Base-by-base conservation (phyloP, 2,888 invertebrate genomes). In the Actias luna region DNA sequence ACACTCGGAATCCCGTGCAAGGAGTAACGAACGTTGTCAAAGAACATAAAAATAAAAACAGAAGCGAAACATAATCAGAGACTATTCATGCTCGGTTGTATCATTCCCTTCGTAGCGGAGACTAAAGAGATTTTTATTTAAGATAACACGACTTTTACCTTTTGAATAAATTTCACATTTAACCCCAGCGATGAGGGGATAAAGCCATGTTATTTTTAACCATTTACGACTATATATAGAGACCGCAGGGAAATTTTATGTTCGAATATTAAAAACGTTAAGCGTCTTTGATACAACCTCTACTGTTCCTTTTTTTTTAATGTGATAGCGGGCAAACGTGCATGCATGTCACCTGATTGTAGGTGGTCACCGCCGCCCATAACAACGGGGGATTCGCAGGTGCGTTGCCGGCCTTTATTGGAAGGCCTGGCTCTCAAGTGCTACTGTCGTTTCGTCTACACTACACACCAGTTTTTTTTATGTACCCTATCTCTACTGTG, bases 71-170 rank as follows among this genome's bases (percentile, higher is more conserved):
- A 73, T 70, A 70, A 70, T 67, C 69, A 65, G 71, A 64, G 67
- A 73, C 62, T 68, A 70, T 58, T 59, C 69, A 69, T 16, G 63
- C 72, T 35, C 61, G 69, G 74, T 29, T 55, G 55, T 55, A 55
- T 55, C 55, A 73, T 73, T 75, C 73, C 75, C 65, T 67, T 52
- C 50, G 62, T 58, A 68, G 63, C 67, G 67, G 27, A 16, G 55
- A 52, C 39, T 66, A 64, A 67, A 70, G 65, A 70, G 73, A 73
- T 73, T 62, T 58, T 65, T 59, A 67, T 68, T 68, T 67, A 69
- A 68, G 75, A 73, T 73, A 75, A 65, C 71, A 42, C 61, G 60
- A 58, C 67, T 69, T 66, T 36, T 59, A 63, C 59, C 62, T 63
- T 62, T 61, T 66, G 66, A 66, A 74, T 67, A 69, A 69, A 62